Percentiles rank a stretch among this genome's conserved stretches.
phyloP scores from a whole-genome alignment of 2,888 invertebrate species.

The Rhagonycha fulva region DNA sequence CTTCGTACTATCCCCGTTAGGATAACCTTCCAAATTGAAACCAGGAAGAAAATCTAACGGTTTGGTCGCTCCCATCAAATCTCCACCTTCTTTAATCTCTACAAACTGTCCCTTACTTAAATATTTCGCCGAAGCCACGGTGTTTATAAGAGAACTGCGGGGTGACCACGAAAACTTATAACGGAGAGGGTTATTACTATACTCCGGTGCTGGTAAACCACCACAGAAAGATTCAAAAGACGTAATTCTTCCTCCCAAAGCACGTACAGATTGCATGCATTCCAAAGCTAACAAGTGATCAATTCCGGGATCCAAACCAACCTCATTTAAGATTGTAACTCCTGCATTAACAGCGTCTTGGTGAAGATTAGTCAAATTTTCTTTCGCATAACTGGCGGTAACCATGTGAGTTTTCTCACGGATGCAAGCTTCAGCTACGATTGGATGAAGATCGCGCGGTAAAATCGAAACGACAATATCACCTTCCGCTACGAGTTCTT shows the following conservation, averaged over 20 bases:
- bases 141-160: slow-evolving; percentile 88
- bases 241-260: slow-evolving; percentile 87
- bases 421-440: slow-evolving; percentile 86
- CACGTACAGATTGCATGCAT: slow-evolving; percentile 91
- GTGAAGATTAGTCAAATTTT: slow-evolving; percentile 80
- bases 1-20: slow-evolving; percentile 92
- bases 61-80: slow-evolving; percentile 80
- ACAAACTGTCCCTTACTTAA: slow-evolving; percentile 62
- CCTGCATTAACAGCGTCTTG: slow-evolving; percentile 83
- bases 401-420: slow-evolving; percentile 88
- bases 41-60: slow-evolving; percentile 92
- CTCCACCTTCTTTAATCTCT: slow-evolving; percentile 87
- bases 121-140: slow-evolving; percentile 85
- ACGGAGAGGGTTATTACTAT: slow-evolving; percentile 85
- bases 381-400: slow-evolving; percentile 92
- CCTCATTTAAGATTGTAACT: slow-evolving; percentile 93
- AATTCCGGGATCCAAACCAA: slow-evolving; percentile 94
- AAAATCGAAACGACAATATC: slow-evolving; percentile 86
- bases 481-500: slow-evolving; percentile 72
- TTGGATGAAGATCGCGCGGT: slow-evolving; percentile 88
- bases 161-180: slow-evolving; percentile 99
- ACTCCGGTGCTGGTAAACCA: slow-evolving; percentile 95
- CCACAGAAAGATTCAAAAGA: slow-evolving; percentile 98
- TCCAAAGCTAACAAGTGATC: slow-evolving; percentile 92
- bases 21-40: slow-evolving; percentile 94